Evolutionary conservation across 2,888 invertebrate species (phyloP).

Genomic region (Dinocampus coccinellae): DNA sequence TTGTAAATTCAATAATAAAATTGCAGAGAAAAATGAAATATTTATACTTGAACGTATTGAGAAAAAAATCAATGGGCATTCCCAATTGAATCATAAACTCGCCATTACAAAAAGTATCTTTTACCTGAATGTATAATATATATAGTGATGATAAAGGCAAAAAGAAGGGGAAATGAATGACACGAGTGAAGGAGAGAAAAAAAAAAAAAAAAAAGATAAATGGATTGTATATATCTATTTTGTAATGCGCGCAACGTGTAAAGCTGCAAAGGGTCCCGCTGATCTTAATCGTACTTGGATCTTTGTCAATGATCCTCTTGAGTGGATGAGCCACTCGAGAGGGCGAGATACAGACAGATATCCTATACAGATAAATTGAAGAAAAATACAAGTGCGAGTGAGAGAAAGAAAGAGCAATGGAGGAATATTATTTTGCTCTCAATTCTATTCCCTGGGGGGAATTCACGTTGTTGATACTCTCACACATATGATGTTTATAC

Average conservation of each 20-base stretch:
- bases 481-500: neutral
- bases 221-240: constrained; percentile 39
- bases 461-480: constrained; percentile 44
- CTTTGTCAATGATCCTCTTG: constrained; percentile 63
- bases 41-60: too few relatives aligned
- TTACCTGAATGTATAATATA: neutral
- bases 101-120: neutral
- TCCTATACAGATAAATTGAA: constrained; percentile 21
- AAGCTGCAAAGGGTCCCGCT: constrained; percentile 51
- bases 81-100: neutral
- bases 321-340: constrained; percentile 58
- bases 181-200: neutral
- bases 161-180: neutral
- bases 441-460: constrained; percentile 51
- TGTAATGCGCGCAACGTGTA: constrained; percentile 3
- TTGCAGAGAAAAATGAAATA: too few relatives aligned
- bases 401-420: constrained; percentile 2
- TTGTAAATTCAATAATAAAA: neutral
- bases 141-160: neutral
- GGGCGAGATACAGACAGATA: constrained; percentile 41
- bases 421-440: neutral
- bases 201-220: constrained; percentile 34
- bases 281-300: constrained; percentile 59
- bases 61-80: too few relatives aligned
- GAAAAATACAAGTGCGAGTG: neutral